phyloP scores from a whole-genome alignment of 2,797 vertebrate species.

The Microtus agrestis region DNA sequence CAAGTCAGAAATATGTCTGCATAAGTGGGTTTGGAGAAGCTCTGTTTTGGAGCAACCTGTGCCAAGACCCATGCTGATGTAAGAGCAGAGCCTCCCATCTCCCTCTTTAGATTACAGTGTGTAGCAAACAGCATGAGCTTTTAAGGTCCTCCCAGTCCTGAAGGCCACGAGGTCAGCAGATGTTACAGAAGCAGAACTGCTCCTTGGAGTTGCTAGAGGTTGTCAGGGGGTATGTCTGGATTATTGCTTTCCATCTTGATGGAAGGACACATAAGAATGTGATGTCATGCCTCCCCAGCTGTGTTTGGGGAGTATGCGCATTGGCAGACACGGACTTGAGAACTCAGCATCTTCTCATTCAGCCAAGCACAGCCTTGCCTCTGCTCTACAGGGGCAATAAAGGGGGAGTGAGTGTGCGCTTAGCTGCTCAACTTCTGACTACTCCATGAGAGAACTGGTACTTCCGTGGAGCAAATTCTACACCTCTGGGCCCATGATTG shows the following conservation, averaged over 20 bases:
- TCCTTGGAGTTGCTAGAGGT: not conserved
- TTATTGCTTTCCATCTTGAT: conserved; percentile 6
- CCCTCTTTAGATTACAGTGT: not conserved
- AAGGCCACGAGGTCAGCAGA: not conserved
- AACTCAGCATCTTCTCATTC: not conserved
- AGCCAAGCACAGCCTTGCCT: not conserved
- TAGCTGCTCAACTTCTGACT: not conserved
- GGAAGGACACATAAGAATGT: not conserved
- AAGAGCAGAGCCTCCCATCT: not conserved
- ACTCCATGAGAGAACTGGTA: not conserved
- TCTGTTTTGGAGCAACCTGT: not conserved
- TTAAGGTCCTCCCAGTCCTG: not conserved
- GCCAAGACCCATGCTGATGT: not conserved
- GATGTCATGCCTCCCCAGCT: not conserved
- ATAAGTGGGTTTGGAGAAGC: not conserved
- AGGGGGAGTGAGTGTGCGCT: not conserved
- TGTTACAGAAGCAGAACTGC: not conserved
- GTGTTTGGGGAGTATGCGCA: not conserved
- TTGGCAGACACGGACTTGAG: not conserved
- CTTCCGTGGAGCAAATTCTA: not conserved
- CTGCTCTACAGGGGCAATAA: not conserved
- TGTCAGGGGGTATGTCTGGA: not conserved
- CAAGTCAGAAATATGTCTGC: not conserved
- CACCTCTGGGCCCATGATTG: not conserved
- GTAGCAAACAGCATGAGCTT: not conserved